Evolutionary conservation across 2,888 invertebrate genomes (phyloP), one percentile per base, ranked within the genome.

Genomic region (Mamestra brassicae): DNA sequence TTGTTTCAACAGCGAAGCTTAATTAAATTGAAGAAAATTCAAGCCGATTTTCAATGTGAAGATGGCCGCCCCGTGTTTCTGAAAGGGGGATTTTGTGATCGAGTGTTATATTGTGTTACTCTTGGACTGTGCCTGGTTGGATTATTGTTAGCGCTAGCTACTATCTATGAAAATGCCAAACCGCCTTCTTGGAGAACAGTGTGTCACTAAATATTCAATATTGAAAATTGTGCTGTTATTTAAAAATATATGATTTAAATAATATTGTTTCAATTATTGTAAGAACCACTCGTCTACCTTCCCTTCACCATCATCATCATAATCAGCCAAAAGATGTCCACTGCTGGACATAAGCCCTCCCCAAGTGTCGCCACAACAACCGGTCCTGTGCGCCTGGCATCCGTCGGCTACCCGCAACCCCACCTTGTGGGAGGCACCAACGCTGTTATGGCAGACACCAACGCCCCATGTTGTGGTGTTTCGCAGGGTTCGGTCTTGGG

Each of bases 101-200:
- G 90, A 4, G 4, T 89, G 0, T 68, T 92, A 5, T 92, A 91
- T n/a, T 60, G 71, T 0, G 3, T 78, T 0, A 92, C 92, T 8
- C 52, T 90, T 0, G 0, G 55, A 2, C 0, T 52, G 3, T 67
- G 78, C 34, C 0, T 17, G 7, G 4, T 5, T 45, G 83, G 84
- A 0, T 0, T 81, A 15, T 1, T 38, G 3, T 72, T 71, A 50
- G 42, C 6, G 2, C 0, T 84, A 45, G 38, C 17, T 7, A 65
- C 82, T 4, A 68, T 92, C 3, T 92, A 91, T 50, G 90, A 92
- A 1, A 15, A 87, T 3, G 91, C 92, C 2, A 92, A 92, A 65
- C 92, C 92, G 0, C 63, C 85, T 0, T 88, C 90, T 3, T 92
- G 92, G 92, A 90, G 69, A 60, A 38, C 5, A 79, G 69, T 64